phyloP scores from a whole-genome alignment of 2,888 invertebrate species.

The Eupeodes luniger region DNA sequence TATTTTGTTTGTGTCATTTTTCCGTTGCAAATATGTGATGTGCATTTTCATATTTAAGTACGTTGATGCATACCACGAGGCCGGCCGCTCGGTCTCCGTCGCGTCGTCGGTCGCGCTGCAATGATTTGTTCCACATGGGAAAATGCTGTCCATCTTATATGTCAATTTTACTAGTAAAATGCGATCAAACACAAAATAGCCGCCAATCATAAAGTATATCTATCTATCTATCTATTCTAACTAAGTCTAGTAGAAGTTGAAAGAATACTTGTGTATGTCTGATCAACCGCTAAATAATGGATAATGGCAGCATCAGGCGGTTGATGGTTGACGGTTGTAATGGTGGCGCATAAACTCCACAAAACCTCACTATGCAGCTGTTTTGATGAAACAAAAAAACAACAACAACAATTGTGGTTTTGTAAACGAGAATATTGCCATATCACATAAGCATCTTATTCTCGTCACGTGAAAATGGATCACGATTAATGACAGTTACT shows the following conservation, averaged over 20 bases:
- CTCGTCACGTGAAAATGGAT: constrained; percentile 56
- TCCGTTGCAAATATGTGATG: not conserved
- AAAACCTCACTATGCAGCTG: constrained; percentile 1
- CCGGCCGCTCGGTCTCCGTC: not conserved
- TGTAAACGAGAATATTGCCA: constrained; percentile 1
- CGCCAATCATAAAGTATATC: constrained; percentile 34
- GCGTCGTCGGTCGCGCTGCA: not conserved
- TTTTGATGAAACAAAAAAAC: not conserved
- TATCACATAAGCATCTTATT: constrained; percentile 38
- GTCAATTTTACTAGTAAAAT: constrained; percentile 64
- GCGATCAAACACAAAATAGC: constrained; percentile 70
- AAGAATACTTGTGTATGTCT: too few species aligned
- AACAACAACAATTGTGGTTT: constrained; percentile 49
- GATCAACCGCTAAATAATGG: constrained; percentile 43
- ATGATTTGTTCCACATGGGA: constrained; percentile 75
- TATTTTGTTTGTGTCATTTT: not conserved
- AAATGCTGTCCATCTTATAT: constrained; percentile 73
- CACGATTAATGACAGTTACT: constrained; percentile 52
- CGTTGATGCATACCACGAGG: constrained; percentile 55
- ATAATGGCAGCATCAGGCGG: constrained; percentile 11
- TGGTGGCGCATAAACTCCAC: not conserved
- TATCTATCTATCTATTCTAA: not conserved
- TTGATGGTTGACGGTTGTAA: too few species aligned
- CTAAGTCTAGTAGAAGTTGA: too few species aligned
- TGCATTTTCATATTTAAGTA: not conserved